Percentiles rank a stretch among this genome's conserved stretches.
Evolutionary conservation across 2,113 vertebrate species (phyloP).

Genomic region (Passer domesticus): DNA sequence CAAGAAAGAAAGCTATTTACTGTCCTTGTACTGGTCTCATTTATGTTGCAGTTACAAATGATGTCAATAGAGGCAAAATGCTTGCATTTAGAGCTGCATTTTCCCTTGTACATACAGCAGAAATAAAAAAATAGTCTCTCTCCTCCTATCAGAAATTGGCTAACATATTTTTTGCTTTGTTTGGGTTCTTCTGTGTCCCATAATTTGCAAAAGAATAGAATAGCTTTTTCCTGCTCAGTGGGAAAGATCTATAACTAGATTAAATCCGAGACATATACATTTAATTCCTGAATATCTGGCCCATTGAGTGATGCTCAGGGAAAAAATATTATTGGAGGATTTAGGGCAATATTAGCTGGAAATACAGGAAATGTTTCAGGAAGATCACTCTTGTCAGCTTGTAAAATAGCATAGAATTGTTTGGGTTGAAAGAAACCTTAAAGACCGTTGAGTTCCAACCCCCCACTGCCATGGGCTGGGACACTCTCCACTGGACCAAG

Average conservation of each 20-base stretch:
- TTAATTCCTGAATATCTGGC: not conserved
- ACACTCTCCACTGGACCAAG: not conserved
- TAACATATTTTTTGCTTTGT: not conserved
- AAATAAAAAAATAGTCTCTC: not conserved
- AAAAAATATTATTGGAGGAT: not conserved
- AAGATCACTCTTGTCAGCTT: not conserved
- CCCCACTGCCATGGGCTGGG: rapidly evolving
- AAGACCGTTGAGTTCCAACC: not conserved
- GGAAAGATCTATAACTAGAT: not conserved
- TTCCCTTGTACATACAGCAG: not conserved
- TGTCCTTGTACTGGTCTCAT: not conserved
- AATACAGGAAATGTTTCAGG: not conserved
- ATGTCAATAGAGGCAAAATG: not conserved
- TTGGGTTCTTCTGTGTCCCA: not conserved
- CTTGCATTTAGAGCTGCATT: not conserved
- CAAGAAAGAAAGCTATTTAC: not conserved
- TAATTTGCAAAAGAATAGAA: not conserved
- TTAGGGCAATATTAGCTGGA: not conserved
- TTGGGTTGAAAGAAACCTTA: not conserved
- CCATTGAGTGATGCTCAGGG: not conserved
- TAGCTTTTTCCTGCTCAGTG: not conserved
- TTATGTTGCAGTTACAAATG: not conserved
- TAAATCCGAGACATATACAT: not conserved
- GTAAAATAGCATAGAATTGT: not conserved
- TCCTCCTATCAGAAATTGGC: not conserved